A percentile compares a stretch with the other conserved stretches of the same genome.
phyloP scores from a whole-genome alignment of 1,140 invertebrate species.

The Palaemon carinicauda region DNA sequence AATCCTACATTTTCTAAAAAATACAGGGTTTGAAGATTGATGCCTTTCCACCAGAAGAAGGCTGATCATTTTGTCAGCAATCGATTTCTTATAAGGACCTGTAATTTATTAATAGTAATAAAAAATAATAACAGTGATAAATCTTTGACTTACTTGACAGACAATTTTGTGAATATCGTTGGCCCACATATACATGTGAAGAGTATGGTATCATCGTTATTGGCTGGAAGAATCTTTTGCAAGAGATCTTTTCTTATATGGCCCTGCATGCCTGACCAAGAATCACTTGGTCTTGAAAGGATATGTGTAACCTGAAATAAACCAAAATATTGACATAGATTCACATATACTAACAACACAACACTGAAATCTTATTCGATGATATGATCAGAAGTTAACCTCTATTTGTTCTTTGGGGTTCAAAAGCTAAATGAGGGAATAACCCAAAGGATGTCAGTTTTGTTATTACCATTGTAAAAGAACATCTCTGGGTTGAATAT shows the following conservation, averaged over 20 bases:
- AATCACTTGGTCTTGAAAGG: neutral
- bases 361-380: too few species aligned
- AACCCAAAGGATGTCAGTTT: too few species aligned
- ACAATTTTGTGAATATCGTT: constrained; percentile 25
- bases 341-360: neutral
- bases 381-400: too few species aligned
- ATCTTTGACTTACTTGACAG: constrained; percentile 4
- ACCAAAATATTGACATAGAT: too few species aligned
- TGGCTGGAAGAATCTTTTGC: constrained; percentile 26
- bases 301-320: constrained; percentile 28
- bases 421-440: too few species aligned
- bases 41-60: too few species aligned
- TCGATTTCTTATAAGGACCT: neutral
- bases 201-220: neutral
- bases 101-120: too few species aligned
- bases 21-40: neutral
- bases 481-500: too few species aligned
- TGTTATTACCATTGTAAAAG: too few species aligned
- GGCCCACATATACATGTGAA: constrained; percentile 42
- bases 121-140: neutral
- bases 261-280: constrained; percentile 28
- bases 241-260: constrained; percentile 26
- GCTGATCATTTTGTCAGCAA: too few species aligned
- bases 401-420: too few species aligned
- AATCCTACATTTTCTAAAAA: neutral